Percentiles rank a stretch among this genome's conserved stretches.
These are phyloP conservation scores for Acanthaster planci DNA, from an alignment of 35 echinoderm and acorn worm species.

Conservation along the genomic window DNA sequence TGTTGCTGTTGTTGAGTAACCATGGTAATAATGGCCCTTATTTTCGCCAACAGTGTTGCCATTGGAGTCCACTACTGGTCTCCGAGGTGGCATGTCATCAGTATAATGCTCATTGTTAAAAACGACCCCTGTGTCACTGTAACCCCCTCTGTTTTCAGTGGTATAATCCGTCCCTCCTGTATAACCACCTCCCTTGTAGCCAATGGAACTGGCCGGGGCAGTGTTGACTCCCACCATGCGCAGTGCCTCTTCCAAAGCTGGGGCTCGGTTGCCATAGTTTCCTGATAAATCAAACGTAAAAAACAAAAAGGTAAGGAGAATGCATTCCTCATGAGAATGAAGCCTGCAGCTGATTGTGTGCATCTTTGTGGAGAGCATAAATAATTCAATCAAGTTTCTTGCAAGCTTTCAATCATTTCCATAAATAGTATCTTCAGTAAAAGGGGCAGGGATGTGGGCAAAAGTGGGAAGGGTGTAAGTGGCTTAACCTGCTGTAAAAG, in stretches of 20 bases:
- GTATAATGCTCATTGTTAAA: not conserved
- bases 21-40: slow-evolving; percentile 51
- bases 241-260: slow-evolving; percentile 67
- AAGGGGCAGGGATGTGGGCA: too few species aligned
- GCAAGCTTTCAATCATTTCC: too few species aligned
- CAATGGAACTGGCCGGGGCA: slow-evolving; percentile 9
- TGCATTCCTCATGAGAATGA: too few species aligned
- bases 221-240: slow-evolving; percentile 62
- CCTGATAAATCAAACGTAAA: not conserved
- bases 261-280: slow-evolving; percentile 38
- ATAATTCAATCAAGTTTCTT: too few species aligned
- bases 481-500: too few species aligned
- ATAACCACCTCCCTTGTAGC: not conserved
- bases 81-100: not conserved
- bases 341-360: too few species aligned
- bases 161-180: slow-evolving; percentile 1
- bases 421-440: too few species aligned
- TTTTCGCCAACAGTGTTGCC: slow-evolving; percentile 34
- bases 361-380: too few species aligned
- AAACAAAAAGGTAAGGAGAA: too few species aligned
- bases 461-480: too few species aligned
- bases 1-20: slow-evolving; percentile 52
- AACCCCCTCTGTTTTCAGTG: slow-evolving; percentile 2
- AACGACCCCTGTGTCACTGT: slow-evolving; percentile 4
- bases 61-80: slow-evolving; percentile 59